Conservation (phyloP, 2,797 vertebrate species). For the Macropodus opercularis region DNA sequence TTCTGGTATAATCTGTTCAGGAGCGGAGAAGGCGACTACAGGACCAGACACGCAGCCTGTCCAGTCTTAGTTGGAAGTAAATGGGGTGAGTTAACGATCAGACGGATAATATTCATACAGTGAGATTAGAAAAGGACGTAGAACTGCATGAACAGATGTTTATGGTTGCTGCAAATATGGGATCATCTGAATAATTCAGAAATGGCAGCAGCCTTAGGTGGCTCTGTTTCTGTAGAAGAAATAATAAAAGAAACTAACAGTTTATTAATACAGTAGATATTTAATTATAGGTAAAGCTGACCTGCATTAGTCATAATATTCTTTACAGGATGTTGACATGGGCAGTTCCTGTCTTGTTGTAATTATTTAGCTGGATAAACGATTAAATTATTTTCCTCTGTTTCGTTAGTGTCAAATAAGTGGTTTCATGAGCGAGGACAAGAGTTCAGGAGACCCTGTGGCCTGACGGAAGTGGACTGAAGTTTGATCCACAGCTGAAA, state of each 20-base stretch:
- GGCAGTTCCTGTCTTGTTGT: background rate
- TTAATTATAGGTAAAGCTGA: too few relatives aligned
- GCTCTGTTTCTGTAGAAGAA: background rate
- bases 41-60: constrained; percentile 95
- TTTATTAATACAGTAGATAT: too few relatives aligned
- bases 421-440: constrained; percentile 99
- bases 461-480: constrained; percentile 94
- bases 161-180: background rate
- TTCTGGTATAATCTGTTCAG: constrained; percentile 98
- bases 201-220: background rate
- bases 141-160: too few relatives aligned
- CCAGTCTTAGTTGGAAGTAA: constrained; percentile 97
- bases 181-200: background rate
- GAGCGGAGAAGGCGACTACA: constrained; percentile 95
- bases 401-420: constrained; percentile 94
- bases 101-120: background rate
- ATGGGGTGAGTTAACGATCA: constrained; percentile 89
- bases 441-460: constrained; percentile 96
- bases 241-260: background rate
- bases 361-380: background rate
- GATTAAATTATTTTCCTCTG: background rate
- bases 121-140: background rate
- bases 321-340: too few relatives aligned
- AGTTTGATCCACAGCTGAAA: background rate
- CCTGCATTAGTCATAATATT: background rate